Evolutionary conservation across 2,113 vertebrate genomes (phyloP).

Genomic region (Eulacestoma nigropectus): DNA sequence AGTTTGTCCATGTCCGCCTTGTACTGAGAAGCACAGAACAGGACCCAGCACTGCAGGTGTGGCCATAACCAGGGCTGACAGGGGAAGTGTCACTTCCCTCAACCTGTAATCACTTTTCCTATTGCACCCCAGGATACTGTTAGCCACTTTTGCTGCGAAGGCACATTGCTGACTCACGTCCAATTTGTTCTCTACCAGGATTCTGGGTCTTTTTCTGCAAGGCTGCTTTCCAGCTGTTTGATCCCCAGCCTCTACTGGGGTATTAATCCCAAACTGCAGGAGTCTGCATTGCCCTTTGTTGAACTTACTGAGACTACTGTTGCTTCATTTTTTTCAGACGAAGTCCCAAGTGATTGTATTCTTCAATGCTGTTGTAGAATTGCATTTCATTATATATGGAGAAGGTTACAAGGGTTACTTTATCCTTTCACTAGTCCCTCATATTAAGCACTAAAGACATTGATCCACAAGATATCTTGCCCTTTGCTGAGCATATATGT

Average conservation of each 20-base stretch:
- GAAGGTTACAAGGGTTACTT: not conserved
- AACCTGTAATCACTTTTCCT: not conserved
- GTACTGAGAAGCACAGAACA: not conserved
- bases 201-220: not conserved
- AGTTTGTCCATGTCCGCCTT: not conserved
- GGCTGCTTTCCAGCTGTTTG: not conserved
- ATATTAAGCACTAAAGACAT: not conserved
- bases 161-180: not conserved
- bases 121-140: not conserved
- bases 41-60: not conserved
- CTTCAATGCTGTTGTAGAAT: not conserved
- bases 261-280: not conserved
- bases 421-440: not conserved
- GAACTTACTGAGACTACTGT: not conserved
- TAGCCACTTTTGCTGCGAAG: not conserved
- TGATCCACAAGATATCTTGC: not conserved
- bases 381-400: not conserved
- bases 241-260: not conserved
- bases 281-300: not conserved
- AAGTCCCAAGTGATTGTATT: not conserved
- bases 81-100: not conserved
- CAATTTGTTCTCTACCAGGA: not conserved
- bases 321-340: not conserved
- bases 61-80: not conserved
- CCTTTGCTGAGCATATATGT: not conserved